These are phyloP conservation scores for Emberiza fucata DNA, from an alignment of 2,113 vertebrate genomes.

Conservation along the genomic window DNA sequence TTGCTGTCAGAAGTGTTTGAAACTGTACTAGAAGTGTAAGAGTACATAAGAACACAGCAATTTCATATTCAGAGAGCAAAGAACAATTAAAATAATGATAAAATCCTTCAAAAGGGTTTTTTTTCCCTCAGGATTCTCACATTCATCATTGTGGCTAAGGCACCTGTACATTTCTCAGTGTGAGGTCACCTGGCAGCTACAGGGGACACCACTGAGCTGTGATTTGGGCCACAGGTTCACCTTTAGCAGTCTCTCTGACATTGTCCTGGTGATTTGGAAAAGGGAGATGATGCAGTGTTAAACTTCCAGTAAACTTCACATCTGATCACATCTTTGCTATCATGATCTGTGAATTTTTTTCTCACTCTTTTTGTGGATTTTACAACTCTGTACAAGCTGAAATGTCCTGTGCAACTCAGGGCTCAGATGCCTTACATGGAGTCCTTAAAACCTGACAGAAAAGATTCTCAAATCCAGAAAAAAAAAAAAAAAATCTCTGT, in stretches of 20 bases:
- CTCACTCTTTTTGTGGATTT: background rate
- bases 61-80: background rate
- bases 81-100: background rate
- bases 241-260: background rate
- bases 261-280: background rate
- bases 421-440: background rate
- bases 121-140: background rate
- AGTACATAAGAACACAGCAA: background rate
- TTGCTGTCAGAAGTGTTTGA: background rate
- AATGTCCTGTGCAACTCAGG: background rate
- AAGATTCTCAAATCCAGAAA: background rate
- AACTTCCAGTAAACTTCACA: background rate
- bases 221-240: background rate
- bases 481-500: background rate
- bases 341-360: background rate
- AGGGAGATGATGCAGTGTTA: background rate
- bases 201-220: background rate
- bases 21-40: background rate
- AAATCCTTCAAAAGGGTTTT: background rate
- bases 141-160: background rate
- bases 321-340: background rate
- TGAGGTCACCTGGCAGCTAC: background rate
- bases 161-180: accelerated
- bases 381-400: background rate
- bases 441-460: background rate